A percentile compares a stretch with the other conserved stretches of the same genome.
These are phyloP conservation scores for Perognathus longimembris DNA, from an alignment of 2,113 vertebrate genomes.

Conservation along the genomic window DNA sequence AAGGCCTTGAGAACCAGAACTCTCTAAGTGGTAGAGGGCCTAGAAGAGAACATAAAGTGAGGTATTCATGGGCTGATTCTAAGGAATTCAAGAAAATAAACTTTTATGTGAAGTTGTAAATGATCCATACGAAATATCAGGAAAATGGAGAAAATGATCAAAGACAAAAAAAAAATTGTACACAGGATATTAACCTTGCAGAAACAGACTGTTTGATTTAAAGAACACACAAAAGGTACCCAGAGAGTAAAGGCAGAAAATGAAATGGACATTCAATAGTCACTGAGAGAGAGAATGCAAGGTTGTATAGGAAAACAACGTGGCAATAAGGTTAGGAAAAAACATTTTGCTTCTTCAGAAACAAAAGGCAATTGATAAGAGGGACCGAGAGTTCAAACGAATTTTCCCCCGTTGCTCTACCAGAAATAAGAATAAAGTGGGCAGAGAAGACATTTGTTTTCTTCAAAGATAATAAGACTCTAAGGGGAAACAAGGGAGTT, in stretches of 20 bases:
- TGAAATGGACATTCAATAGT: slow-evolving; percentile 57
- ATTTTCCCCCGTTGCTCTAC: background rate
- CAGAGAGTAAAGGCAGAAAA: slow-evolving; percentile 65
- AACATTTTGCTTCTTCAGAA: slow-evolving; percentile 60
- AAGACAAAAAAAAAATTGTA: slow-evolving; percentile 46
- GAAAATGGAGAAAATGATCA: slow-evolving; percentile 62
- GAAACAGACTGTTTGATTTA: slow-evolving; percentile 67
- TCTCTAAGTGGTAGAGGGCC: slow-evolving; percentile 35
- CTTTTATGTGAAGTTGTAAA: slow-evolving; percentile 78
- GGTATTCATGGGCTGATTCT: slow-evolving; percentile 65
- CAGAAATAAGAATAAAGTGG: background rate
- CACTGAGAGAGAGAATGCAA: slow-evolving; percentile 72
- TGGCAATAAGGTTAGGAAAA: slow-evolving; percentile 40
- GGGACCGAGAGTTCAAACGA: background rate
- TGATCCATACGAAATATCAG: slow-evolving; percentile 45
- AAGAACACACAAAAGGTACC: slow-evolving; percentile 54
- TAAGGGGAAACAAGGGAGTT: background rate
- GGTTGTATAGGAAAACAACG: slow-evolving; percentile 71
- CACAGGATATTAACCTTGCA: slow-evolving; percentile 71
- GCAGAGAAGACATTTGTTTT: background rate
- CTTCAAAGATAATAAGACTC: slow-evolving; percentile 11
- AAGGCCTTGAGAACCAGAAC: slow-evolving; percentile 12
- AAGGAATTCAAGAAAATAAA: slow-evolving; percentile 66
- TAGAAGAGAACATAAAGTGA: slow-evolving; percentile 59
- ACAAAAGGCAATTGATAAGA: background rate